These are phyloP conservation scores for Mylabris sibirica DNA, from an alignment of 2,888 invertebrate species.

Conservation along the genomic window DNA sequence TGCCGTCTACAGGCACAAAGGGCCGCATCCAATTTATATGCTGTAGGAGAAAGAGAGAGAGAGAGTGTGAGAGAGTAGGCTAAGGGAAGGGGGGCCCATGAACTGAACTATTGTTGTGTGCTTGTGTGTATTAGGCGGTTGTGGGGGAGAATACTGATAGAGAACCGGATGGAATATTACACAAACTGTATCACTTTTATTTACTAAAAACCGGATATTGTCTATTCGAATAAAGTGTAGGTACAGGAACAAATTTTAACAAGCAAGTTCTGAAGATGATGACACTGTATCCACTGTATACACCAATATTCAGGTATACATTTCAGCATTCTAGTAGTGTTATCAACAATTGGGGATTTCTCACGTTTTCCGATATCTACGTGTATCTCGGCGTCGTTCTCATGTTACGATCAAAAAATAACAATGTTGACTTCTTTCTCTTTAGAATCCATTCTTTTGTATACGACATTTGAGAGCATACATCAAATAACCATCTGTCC, in stretches of 20 bases:
- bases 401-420: conserved; percentile 2
- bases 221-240: not conserved
- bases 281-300: no score
- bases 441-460: not conserved
- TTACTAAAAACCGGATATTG: conserved; percentile 1
- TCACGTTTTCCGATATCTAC: conserved; percentile 11
- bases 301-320: not conserved
- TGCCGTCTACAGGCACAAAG: conserved; percentile 17
- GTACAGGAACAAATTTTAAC: not conserved
- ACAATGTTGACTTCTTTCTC: not conserved
- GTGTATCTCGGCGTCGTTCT: not conserved
- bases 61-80: no score
- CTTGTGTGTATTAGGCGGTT: conserved; percentile 28
- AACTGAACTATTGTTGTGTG: conserved; percentile 35
- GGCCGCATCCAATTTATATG: conserved; percentile 19
- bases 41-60: conserved; percentile 17
- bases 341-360: conserved; percentile 10
- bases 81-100: conserved; percentile 26
- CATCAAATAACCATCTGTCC: not conserved
- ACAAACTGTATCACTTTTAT: conserved; percentile 12
- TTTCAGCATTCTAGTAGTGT: not conserved
- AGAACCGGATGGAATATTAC: conserved; percentile 11
- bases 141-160: conserved; percentile 7
- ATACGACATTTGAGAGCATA: not conserved
- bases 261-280: no score